A percentile compares a stretch with the other conserved stretches of the same genome.
phyloP scores from a whole-genome alignment of 2,888 invertebrate genomes.

The Ariolimax columbianus region DNA sequence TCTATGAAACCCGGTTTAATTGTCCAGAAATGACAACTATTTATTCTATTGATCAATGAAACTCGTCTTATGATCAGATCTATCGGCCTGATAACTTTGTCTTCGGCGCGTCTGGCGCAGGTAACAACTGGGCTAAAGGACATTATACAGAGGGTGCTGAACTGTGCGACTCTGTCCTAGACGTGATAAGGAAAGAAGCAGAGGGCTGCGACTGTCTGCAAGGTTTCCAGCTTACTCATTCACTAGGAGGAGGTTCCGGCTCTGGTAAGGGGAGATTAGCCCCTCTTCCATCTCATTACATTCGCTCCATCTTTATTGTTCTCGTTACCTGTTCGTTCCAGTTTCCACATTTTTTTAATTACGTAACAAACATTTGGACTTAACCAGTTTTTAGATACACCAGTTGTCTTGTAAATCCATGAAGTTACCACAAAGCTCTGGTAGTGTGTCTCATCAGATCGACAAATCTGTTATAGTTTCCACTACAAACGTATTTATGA shows the following conservation, averaged over 20 bases:
- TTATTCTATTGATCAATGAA: too few species aligned
- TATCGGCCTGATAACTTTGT: slow-evolving; percentile 56
- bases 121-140: slow-evolving; percentile 52
- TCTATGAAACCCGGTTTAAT: too few species aligned
- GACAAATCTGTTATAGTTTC: too few species aligned
- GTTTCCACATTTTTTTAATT: too few species aligned
- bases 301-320: too few species aligned
- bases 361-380: too few species aligned
- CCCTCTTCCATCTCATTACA: background rate
- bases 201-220: slow-evolving; percentile 91
- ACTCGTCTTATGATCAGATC: slow-evolving; percentile 33
- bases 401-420: too few species aligned
- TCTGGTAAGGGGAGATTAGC: slow-evolving; percentile 86
- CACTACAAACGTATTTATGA: too few species aligned
- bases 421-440: too few species aligned
- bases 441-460: too few species aligned
- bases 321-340: background rate
- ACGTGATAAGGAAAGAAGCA: slow-evolving; percentile 86
- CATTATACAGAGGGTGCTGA: slow-evolving; percentile 56
- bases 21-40: too few species aligned
- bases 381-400: too few species aligned
- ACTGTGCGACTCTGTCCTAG: slow-evolving; percentile 82
- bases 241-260: slow-evolving; percentile 92
- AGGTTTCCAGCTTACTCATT: slow-evolving; percentile 82
- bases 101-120: slow-evolving; percentile 50